A percentile compares a stretch with the other conserved stretches of the same genome.
These are phyloP conservation scores for Phoenicopterus ruber DNA, from an alignment of 2,113 vertebrate genomes.

Conservation along the genomic window DNA sequence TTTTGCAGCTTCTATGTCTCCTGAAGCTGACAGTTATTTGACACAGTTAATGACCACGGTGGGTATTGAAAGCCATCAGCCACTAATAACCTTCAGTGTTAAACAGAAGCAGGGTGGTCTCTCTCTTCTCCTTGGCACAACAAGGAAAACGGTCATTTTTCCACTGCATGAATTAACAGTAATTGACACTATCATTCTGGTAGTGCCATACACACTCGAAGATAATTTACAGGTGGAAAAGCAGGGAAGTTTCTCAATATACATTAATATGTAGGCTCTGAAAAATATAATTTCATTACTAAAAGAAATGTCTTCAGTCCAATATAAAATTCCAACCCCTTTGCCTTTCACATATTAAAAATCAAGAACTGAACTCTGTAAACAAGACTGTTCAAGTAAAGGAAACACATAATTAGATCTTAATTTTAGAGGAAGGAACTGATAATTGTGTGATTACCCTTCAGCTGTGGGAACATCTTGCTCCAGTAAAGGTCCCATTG, in stretches of 20 bases:
- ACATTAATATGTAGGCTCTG: neutral
- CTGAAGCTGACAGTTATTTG: neutral
- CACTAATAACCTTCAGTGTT: neutral
- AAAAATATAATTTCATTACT: neutral
- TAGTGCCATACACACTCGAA: neutral
- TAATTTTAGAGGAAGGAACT: constrained; percentile 46
- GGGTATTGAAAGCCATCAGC: neutral
- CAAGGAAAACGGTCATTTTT: neutral
- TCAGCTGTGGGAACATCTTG: constrained; percentile 17
- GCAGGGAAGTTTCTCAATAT: neutral
- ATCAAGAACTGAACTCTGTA: neutral
- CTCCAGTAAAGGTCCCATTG: neutral
- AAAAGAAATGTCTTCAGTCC: neutral
- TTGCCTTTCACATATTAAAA: neutral
- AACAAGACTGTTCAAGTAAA: constrained; percentile 3
- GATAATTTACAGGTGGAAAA: neutral
- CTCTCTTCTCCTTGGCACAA: neutral
- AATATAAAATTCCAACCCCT: neutral
- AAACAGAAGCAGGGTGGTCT: neutral
- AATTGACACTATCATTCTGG: neutral
- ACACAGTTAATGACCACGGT: neutral
- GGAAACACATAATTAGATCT: constrained; percentile 37
- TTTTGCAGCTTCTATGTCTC: neutral
- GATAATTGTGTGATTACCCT: constrained; percentile 34
- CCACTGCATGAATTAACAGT: neutral